Conservation (phyloP, 2,797 vertebrate genomes). For the Danio jaintianensis region DNA sequence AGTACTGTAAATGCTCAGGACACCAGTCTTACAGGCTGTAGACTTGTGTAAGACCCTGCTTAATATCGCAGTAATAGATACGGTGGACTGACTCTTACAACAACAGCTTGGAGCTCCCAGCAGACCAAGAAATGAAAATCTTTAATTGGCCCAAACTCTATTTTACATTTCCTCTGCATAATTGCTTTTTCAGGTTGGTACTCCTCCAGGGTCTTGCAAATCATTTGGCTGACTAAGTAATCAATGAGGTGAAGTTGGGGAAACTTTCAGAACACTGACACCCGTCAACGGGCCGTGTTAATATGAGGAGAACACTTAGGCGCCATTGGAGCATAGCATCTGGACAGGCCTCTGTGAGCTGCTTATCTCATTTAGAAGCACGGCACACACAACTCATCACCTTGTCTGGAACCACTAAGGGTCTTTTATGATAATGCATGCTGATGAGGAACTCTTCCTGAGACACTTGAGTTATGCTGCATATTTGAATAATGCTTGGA, state of each 20-base stretch:
- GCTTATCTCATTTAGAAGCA: conserved; percentile 20
- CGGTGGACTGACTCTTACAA: background rate
- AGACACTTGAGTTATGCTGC: background rate
- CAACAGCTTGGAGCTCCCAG: conserved; percentile 30
- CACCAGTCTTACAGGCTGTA: background rate
- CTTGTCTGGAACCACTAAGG: background rate
- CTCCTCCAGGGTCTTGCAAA: conserved; percentile 46
- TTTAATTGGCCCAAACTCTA: conserved; percentile 44
- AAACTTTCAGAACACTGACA: conserved; percentile 34
- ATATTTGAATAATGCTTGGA: background rate
- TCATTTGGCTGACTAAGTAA: conserved; percentile 54
- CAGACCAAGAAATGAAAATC: conserved; percentile 45
- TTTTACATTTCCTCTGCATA: conserved; percentile 47
- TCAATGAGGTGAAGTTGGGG: conserved; percentile 50
- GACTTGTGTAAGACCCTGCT: conserved; percentile 18
- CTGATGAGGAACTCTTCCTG: conserved; percentile 9
- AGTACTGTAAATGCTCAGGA: conserved; percentile 6
- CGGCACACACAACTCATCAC: conserved; percentile 5
- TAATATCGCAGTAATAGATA: conserved; percentile 32
- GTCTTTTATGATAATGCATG: conserved; percentile 4
- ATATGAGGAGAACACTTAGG: conserved; percentile 30
- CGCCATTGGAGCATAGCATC: background rate
- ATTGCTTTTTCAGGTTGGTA: conserved; percentile 40
- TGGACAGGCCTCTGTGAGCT: conserved; percentile 8
- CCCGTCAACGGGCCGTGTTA: conserved; percentile 26